Evolutionary conservation across 2,113 vertebrate genomes (phyloP).

Genomic region (Apteryx owenii): DNA sequence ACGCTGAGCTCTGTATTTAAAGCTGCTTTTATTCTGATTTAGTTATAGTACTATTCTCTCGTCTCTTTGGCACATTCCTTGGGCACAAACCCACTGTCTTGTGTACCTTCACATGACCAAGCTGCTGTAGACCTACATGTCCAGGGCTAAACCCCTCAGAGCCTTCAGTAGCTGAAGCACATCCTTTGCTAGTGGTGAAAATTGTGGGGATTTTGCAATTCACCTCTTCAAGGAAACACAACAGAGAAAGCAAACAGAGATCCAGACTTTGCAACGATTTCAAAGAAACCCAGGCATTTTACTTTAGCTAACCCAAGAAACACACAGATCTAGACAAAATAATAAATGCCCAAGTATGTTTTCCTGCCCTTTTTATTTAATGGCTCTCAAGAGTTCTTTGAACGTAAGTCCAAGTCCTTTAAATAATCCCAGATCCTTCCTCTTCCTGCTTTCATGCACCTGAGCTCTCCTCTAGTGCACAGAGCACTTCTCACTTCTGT

Average conservation of each 20-base stretch:
- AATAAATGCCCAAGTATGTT: not conserved
- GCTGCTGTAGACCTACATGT: not conserved
- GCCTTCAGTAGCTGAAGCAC: not conserved
- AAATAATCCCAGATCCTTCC: not conserved
- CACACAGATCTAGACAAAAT: not conserved
- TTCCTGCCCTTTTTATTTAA: not conserved
- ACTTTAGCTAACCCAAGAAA: not conserved
- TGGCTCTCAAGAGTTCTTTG: not conserved
- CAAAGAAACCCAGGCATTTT: not conserved
- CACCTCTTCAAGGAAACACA: not conserved
- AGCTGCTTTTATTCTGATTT: not conserved
- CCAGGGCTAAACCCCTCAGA: not conserved
- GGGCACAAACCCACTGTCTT: not conserved
- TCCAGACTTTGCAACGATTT: not conserved
- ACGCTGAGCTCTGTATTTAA: not conserved
- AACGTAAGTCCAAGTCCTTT: not conserved
- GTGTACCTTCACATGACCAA: too few relatives aligned
- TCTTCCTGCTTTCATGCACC: slow-evolving; percentile 25
- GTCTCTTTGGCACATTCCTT: not conserved
- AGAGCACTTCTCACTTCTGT: not conserved
- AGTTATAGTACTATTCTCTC: not conserved
- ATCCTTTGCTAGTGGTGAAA: not conserved
- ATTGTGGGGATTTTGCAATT: not conserved
- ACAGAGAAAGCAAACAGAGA: not conserved
- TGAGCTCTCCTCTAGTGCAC: slow-evolving; percentile 26